Percentiles rank a stretch among this genome's conserved stretches.
These are phyloP conservation scores for Agonopterix alstromeriana DNA, from an alignment of 2,888 invertebrate genomes.

Conservation along the genomic window DNA sequence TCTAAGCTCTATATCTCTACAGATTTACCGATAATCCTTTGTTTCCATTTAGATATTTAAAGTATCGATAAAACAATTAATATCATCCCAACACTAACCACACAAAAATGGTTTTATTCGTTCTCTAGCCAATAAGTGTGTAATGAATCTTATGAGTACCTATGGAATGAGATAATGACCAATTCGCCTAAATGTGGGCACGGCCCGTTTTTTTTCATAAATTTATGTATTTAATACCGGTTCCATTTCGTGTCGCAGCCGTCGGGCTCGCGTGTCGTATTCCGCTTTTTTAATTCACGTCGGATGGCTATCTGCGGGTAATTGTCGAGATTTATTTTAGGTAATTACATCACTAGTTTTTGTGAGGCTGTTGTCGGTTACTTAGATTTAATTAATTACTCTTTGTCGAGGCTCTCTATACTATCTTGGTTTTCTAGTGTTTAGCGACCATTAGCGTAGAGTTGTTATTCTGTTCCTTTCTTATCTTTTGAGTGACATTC, in stretches of 20 bases:
- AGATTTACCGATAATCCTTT: no score
- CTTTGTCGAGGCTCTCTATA: no score
- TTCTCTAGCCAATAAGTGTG: constrained; percentile 67
- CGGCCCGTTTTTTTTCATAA: constrained; percentile 49
- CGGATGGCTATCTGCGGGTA: constrained; percentile 4
- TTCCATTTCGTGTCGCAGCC: constrained; percentile 46
- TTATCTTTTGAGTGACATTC: no score
- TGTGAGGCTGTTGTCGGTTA: not conserved
- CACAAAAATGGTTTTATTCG: constrained; percentile 67
- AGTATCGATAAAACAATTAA: constrained; percentile 9
- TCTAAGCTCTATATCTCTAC: no score
- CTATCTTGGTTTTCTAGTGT: no score
- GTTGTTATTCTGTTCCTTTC: no score
- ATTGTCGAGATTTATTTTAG: constrained; percentile 20
- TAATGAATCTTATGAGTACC: constrained; percentile 71
- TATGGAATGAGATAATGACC: constrained; percentile 58
- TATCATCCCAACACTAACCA: constrained; percentile 33
- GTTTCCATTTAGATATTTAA: not conserved
- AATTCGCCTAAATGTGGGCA: constrained; percentile 59
- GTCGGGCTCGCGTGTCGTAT: not conserved
- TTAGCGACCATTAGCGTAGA: no score
- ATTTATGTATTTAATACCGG: constrained; percentile 64
- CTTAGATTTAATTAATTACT: no score
- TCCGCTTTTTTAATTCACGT: constrained; percentile 1
- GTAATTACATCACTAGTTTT: constrained; percentile 19